Conservation (phyloP, 92 coral and sea anemone genomes). For the Porites evermanni region DNA sequence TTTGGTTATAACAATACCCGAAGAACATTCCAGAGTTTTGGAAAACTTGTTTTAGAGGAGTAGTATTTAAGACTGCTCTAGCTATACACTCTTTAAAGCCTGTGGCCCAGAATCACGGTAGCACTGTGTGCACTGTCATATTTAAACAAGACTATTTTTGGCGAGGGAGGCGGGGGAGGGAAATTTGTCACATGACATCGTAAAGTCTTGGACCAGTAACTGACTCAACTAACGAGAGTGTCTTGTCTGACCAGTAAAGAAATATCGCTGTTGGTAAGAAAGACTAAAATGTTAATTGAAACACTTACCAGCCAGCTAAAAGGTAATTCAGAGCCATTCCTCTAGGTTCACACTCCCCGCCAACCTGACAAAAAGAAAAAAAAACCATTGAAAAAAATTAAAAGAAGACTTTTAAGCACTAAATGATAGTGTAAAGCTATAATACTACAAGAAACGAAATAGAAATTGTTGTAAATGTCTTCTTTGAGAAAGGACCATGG, state of each 20-base stretch:
- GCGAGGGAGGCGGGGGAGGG: no score
- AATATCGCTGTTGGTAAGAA: not conserved
- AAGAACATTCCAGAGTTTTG: not conserved
- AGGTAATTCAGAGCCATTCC: conserved; percentile 96
- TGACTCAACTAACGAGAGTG: not conserved
- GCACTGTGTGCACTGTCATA: no score
- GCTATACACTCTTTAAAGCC: no score
- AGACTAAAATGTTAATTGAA: not conserved
- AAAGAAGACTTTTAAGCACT: not conserved
- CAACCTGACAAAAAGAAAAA: conserved; percentile 61
- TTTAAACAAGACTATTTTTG: no score
- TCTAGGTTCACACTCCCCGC: conserved; percentile 94
- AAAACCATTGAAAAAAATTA: no score
- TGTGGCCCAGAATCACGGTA: no score
- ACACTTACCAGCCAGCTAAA: conserved; percentile 93
- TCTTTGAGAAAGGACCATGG: no score
- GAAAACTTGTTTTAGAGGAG: not conserved
- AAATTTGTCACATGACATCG: no score
- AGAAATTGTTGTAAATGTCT: no score
- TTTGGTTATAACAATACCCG: not conserved
- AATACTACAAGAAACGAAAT: no score
- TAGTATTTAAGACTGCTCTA: not conserved
- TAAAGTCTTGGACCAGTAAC: no score
- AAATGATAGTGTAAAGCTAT: not conserved
- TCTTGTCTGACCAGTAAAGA: not conserved